phyloP scores from a whole-genome alignment of 2,888 invertebrate species.

The Scelioninae gen. 2 region DNA sequence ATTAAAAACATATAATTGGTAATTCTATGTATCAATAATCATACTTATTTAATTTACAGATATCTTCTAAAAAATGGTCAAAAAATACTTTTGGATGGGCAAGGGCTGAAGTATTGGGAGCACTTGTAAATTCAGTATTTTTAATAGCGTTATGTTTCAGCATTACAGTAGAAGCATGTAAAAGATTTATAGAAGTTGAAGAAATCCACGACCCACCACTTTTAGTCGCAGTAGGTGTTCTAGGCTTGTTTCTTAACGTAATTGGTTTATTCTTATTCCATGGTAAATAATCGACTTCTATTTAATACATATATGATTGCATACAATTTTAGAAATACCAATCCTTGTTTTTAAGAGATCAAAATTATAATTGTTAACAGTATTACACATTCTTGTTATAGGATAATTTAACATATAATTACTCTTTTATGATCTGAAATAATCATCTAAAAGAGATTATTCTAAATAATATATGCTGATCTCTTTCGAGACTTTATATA shows the following conservation, averaged over 20 bases:
- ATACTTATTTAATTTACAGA: slow-evolving; percentile 77
- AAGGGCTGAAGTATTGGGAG: slow-evolving; percentile 97
- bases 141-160: slow-evolving; percentile 98
- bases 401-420: too few relatives aligned
- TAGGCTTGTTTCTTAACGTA: slow-evolving; percentile 93
- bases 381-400: too few relatives aligned
- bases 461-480: too few relatives aligned
- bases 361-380: too few relatives aligned
- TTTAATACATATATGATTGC: not conserved
- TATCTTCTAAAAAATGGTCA: slow-evolving; percentile 98
- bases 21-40: too few relatives aligned
- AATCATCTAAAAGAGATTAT: too few relatives aligned
- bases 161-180: slow-evolving; percentile 96
- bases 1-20: too few relatives aligned
- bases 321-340: too few relatives aligned
- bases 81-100: slow-evolving; percentile 99
- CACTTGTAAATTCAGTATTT: slow-evolving; percentile 98
- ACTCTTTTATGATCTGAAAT: too few relatives aligned
- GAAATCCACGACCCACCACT: slow-evolving; percentile 89
- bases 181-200: slow-evolving; percentile 92
- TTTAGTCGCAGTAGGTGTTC: slow-evolving; percentile 90
- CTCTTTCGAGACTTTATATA: too few relatives aligned
- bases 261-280: slow-evolving; percentile 81
- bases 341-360: too few relatives aligned
- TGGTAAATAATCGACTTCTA: slow-evolving; percentile 43